Evolutionary conservation across 2,113 vertebrate species (phyloP), one percentile per base, ranked within the genome.

Genomic region (Polypterus senegalus): DNA sequence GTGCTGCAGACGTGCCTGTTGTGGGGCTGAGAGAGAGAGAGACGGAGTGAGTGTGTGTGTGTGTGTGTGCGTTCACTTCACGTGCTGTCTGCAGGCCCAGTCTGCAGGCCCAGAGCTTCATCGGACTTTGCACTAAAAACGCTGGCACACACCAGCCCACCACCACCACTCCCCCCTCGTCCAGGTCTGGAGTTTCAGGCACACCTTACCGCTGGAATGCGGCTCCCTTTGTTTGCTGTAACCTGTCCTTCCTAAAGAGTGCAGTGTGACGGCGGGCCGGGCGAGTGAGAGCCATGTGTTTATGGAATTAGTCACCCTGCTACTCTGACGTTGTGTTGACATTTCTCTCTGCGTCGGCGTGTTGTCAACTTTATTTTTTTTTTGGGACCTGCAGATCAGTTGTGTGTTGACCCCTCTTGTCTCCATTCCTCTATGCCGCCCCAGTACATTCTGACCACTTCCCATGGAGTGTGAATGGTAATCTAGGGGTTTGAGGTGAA

Each of bases 201-300:
- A 74, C 82, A 75, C 81, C 81, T 84, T 81, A 69, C 64, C 70
- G 46, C 47, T 76, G 77, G 74, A 86, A 79, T 81, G 73, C 68
- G 61, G 68, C 66, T 63, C 73, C 79, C 3, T 78, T 71, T 83
- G 66, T 81, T 83, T 72, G 66, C 62, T 68, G 57, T 72, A 64
- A 70, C 56, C 56, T 7, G 43, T 43, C 7, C 56, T 58, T 7
- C 27, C 56, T 58, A 27, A 43, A 43, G 43, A 27, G n/a, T 58
- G 56, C 27, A 27, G 27, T 27, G 27, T 27, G 27, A 27, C 27
- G 27, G 27, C 27, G 27, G 27, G 27, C 27, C 27, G 27, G 27
- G 27, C 27, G 27, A 27, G 27, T 27, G 27, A 27, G 67, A 69
- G 61, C 46, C 51, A 46, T 9, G 67, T 71, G 63, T 65, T 74